A percentile compares a stretch with the other conserved stretches of the same genome.
phyloP scores from a whole-genome alignment of 2,113 vertebrate genomes.

The Mastomys coucha region DNA sequence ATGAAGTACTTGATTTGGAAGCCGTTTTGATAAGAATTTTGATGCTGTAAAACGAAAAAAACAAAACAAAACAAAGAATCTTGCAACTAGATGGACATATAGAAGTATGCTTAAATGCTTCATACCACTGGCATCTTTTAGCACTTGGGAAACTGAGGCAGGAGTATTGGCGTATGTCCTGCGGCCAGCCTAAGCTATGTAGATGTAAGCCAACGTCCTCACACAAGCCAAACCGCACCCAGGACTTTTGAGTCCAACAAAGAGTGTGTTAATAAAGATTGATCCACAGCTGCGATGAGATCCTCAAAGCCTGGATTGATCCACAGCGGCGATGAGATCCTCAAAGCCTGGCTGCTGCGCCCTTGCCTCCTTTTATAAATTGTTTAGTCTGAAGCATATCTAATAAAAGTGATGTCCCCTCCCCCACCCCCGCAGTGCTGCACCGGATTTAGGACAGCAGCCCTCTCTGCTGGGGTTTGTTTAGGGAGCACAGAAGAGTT shows the following conservation, averaged over 20 bases:
- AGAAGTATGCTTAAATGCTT: not conserved
- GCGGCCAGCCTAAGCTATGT: not conserved
- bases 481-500: not conserved
- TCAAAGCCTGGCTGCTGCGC: not conserved
- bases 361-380: not conserved
- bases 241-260: not conserved
- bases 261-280: slow-evolving; percentile 25
- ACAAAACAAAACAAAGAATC: not conserved
- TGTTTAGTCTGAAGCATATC: no score
- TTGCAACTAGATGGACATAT: not conserved
- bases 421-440: not conserved
- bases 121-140: not conserved
- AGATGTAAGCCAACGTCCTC: not conserved
- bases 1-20: slow-evolving; percentile 48
- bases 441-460: not conserved
- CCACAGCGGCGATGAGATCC: not conserved
- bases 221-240: not conserved
- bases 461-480: not conserved
- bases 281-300: not conserved
- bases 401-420: not conserved
- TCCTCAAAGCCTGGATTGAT: not conserved
- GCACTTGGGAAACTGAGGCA: not conserved
- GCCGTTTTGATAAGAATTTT: not conserved
- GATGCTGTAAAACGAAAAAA: not conserved
- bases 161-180: not conserved